A percentile compares a stretch with the other conserved stretches of the same genome.
These are phyloP conservation scores for Drosophila sturtevanti DNA, from an alignment of 1,140 invertebrate species.

Conservation along the genomic window DNA sequence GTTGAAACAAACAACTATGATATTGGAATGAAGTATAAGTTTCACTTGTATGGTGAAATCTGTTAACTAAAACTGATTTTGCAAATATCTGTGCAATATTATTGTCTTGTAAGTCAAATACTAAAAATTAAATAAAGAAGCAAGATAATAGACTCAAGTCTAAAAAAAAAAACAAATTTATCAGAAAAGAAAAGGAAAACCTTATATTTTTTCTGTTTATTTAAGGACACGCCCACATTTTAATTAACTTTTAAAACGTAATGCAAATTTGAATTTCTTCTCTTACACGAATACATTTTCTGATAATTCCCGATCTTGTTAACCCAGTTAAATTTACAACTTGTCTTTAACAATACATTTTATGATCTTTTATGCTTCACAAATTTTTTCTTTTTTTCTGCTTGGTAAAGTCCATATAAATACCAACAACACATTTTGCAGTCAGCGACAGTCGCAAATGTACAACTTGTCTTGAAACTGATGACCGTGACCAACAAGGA, in stretches of 20 bases:
- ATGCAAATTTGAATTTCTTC: background rate
- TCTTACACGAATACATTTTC: background rate
- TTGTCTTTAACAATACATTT: background rate
- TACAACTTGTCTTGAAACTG: conserved; percentile 48
- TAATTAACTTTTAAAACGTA: background rate
- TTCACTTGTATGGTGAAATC: too few relatives aligned
- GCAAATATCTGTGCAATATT: too few relatives aligned
- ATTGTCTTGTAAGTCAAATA: too few relatives aligned
- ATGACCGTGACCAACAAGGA: conserved; percentile 59
- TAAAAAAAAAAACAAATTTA: too few relatives aligned
- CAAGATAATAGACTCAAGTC: too few relatives aligned
- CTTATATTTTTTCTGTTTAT: too few relatives aligned
- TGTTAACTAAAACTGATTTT: too few relatives aligned
- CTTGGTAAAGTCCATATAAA: conserved; percentile 43
- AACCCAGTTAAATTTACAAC: conserved; percentile 2
- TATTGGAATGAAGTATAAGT: too few relatives aligned
- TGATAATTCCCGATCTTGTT: background rate
- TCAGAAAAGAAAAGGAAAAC: too few relatives aligned
- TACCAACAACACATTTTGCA: conserved; percentile 34
- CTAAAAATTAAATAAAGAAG: too few relatives aligned
- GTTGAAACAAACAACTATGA: too few relatives aligned
- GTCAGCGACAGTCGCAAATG: conserved; percentile 38
- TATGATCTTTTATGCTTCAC: background rate
- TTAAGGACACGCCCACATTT: too few relatives aligned
- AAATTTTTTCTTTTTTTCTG: conserved; percentile 32